phyloP scores from a whole-genome alignment of 2,888 invertebrate genomes.

The Tetragonula carbonaria region DNA sequence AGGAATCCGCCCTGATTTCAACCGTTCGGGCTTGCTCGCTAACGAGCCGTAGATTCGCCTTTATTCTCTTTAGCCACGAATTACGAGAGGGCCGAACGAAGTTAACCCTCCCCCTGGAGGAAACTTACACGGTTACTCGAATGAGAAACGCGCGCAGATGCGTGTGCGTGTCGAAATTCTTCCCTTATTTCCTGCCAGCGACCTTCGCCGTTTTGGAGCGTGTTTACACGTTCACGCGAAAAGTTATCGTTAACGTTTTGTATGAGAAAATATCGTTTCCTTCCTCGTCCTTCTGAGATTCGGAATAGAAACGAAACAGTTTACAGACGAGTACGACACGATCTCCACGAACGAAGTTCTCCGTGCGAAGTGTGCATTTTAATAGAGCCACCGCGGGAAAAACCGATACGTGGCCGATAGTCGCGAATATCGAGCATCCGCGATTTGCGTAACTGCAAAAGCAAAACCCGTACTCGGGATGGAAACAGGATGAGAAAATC shows the following conservation, averaged over 20 bases:
- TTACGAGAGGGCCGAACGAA: slow-evolving; percentile 58
- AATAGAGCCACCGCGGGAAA: not conserved
- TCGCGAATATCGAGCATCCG: slow-evolving; percentile 3
- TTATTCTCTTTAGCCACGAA: slow-evolving; percentile 62
- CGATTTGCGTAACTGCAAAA: slow-evolving; percentile 15
- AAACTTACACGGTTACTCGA: slow-evolving; percentile 41
- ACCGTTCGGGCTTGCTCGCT: slow-evolving; percentile 56
- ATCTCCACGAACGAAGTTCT: not conserved
- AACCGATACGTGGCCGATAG: not conserved
- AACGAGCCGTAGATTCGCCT: slow-evolving; percentile 66
- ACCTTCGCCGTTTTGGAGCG: not conserved
- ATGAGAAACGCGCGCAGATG: slow-evolving; percentile 18
- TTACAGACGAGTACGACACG: not conserved
- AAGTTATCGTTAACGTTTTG: too few species aligned
- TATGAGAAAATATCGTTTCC: too few species aligned
- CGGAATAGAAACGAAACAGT: not conserved
- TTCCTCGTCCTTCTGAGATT: too few species aligned
- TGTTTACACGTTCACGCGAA: not conserved
- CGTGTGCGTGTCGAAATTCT: not conserved
- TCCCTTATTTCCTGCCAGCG: not conserved
- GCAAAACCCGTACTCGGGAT: not conserved
- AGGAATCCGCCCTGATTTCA: slow-evolving; percentile 33
- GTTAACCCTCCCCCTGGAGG: slow-evolving; percentile 57
- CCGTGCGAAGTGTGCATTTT: slow-evolving; percentile 6
- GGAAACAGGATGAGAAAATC: not conserved